Evolutionary conservation across 2,113 vertebrate genomes (phyloP).

Genomic region (Xyrauchen texanus): DNA sequence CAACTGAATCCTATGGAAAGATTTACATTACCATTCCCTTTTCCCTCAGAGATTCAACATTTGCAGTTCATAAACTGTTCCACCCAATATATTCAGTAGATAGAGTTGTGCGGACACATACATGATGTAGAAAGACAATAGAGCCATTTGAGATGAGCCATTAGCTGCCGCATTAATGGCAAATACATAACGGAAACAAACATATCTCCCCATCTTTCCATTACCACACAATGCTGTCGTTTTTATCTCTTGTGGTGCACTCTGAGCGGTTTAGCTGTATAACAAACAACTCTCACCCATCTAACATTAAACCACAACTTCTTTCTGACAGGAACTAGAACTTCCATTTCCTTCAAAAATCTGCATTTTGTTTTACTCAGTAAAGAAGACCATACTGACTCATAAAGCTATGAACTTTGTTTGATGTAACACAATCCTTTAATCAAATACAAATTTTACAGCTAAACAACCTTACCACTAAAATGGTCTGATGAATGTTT

Average conservation of each 20-base stretch:
- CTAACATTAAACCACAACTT: not conserved
- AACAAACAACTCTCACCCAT: not conserved
- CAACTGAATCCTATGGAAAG: not conserved
- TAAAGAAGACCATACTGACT: not conserved
- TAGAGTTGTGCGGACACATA: not conserved
- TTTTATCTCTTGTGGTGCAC: not conserved
- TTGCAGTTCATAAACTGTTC: not conserved
- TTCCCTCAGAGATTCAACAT: not conserved
- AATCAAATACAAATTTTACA: no score
- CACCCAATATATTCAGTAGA: slow-evolving; percentile 2
- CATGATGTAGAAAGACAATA: no score
- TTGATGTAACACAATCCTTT: not conserved
- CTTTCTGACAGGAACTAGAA: slow-evolving; percentile 5
- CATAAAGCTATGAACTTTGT: not conserved
- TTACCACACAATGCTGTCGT: slow-evolving; percentile 11
- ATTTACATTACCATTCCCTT: not conserved
- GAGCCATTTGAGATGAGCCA: not conserved
- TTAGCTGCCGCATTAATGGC: not conserved
- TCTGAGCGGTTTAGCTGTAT: not conserved
- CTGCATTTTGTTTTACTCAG: not conserved
- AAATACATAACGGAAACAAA: slow-evolving; percentile 6
- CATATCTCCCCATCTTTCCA: not conserved
- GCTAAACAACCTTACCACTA: no score
- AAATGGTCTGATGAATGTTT: no score
- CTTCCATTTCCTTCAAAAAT: not conserved